Base-by-base conservation (phyloP, 2,113 vertebrate species). In the Varanus komodoensis region DNA sequence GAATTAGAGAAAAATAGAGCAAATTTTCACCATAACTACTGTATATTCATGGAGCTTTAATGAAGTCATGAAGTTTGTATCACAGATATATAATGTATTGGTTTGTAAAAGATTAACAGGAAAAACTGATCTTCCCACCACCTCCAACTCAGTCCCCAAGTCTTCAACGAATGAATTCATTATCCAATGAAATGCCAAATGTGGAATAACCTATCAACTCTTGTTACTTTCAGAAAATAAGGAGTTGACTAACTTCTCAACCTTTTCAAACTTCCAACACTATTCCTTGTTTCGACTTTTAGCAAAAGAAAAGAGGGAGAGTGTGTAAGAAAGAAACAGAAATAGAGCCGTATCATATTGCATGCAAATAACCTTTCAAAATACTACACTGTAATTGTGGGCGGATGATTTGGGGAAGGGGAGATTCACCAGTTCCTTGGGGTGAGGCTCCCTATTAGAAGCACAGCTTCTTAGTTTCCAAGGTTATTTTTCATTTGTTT, bases 1-100 rank as follows among this genome's bases (percentile, higher is more conserved):
- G 91, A 93, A 91, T 93, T 94, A 95, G 89, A 92, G 91, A 81
- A 89, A 92, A 92, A 71, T 67, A 93, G 80, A 94, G 94, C 89
- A 93, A 89, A 87, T 91, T 90, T 89, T 94, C 87, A 15, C 82
- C 87, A 50, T 52, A 81, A 92, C 91, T 79, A 38, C 0, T 21
- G 0, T n/a, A 52, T 93, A 89, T 52, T 78, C 85, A 11, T 1
- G 3, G 90, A 48, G 57, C 79, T 54, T 0, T 75, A 0, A 54
- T 11, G 14, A 48, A 87, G 68, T 1, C 44, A 61, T 90, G n/a
- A 0, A 3, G 68, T 12, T 29, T 82, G 0, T n/a, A 83, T 34
- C 44, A 68, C 6, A n/a, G 80, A 1, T 50, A 1, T 82, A 89
- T 89, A 74, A n/a, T 84, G 73, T 95, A 0, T n/a, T 84, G 44